Conservation (phyloP, 2,113 vertebrate genomes). For the Mormyrus iriodes region DNA sequence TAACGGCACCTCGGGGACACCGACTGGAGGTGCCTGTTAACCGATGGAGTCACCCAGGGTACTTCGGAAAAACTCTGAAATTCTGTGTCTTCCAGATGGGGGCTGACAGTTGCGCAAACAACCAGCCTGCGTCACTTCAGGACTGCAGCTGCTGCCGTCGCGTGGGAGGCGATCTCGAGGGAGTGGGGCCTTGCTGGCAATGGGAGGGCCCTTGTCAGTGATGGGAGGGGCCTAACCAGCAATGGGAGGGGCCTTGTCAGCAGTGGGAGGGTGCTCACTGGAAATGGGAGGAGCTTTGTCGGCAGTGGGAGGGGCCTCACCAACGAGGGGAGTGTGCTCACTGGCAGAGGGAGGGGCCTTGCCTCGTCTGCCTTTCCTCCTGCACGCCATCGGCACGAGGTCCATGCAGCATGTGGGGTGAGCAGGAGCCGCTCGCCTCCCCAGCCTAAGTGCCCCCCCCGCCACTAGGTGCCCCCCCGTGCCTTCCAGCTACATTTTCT, state of each 20-base stretch:
- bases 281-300: not conserved
- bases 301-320: not conserved
- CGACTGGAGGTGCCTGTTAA: not conserved
- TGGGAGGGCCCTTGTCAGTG: not conserved
- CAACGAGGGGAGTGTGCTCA: no score
- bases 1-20: not conserved
- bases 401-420: no score
- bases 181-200: not conserved
- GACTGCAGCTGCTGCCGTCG: not conserved
- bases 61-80: not conserved
- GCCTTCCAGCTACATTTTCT: conserved; percentile 9
- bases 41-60: not conserved
- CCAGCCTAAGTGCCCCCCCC: conserved; percentile 1
- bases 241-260: not conserved
- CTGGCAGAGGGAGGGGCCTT: not conserved
- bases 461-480: conserved; percentile 17
- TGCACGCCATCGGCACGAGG: conserved; percentile 25
- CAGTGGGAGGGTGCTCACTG: not conserved
- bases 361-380: not conserved
- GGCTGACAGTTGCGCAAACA: not conserved
- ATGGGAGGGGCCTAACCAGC: not conserved
- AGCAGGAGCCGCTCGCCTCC: not conserved
- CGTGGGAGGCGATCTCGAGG: not conserved
- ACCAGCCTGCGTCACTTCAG: not conserved
- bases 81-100: not conserved